Evolutionary conservation across 2,888 invertebrate genomes (phyloP).

Genomic region (Reticulitermes lucifugus): DNA sequence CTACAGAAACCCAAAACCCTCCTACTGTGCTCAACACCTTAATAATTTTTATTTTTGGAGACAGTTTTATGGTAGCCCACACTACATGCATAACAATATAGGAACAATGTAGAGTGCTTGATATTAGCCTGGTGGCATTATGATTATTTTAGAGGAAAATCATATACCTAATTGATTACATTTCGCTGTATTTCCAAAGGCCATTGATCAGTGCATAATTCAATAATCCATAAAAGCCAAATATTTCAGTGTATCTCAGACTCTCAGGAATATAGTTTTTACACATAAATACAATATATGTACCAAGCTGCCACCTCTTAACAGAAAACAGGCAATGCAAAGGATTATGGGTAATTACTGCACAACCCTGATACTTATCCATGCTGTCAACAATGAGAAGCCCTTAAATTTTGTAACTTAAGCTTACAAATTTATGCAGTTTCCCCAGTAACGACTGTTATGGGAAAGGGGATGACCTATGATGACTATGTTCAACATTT

Average conservation of each 20-base stretch:
- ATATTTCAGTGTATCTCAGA: background rate
- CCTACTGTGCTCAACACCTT: background rate
- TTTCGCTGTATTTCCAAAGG: conserved; percentile 28
- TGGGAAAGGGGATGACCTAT: conserved; percentile 12
- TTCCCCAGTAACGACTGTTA: background rate
- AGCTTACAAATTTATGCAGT: background rate
- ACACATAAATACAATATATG: conserved; percentile 26
- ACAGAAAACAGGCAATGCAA: conserved; percentile 26
- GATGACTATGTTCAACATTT: background rate
- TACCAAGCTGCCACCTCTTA: background rate
- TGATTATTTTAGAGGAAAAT: background rate
- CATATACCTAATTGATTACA: background rate
- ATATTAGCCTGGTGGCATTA: background rate
- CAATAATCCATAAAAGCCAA: conserved; percentile 22
- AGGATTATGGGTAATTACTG: background rate
- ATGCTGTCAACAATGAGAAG: conserved; percentile 14
- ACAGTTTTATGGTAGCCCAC: background rate
- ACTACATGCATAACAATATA: background rate
- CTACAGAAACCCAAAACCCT: background rate
- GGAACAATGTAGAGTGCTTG: background rate
- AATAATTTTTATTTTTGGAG: background rate
- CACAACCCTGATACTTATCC: background rate
- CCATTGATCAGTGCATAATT: conserved; percentile 25
- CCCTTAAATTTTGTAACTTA: background rate
- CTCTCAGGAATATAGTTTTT: conserved; percentile 10